Percentiles rank a stretch among this genome's conserved stretches.
These are phyloP conservation scores for Gadopsis bispinosus DNA, from an alignment of 2,797 vertebrate genomes.

Conservation along the genomic window DNA sequence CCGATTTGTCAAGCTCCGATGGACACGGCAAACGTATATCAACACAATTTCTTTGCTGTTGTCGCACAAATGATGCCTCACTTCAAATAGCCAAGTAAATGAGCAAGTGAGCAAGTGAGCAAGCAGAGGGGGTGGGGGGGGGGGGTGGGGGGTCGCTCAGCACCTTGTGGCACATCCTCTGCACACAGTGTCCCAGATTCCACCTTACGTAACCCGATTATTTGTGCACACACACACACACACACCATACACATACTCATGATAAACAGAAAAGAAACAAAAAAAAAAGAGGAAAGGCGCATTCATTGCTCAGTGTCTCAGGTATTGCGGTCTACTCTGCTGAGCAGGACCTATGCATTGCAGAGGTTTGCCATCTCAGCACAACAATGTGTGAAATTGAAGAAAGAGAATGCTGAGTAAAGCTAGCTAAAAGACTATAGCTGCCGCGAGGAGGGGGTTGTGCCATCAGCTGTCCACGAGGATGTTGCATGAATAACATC, in stretches of 20 bases:
- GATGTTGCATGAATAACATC: slow-evolving; percentile 40
- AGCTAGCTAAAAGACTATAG: slow-evolving; percentile 29
- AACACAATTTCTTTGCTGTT: slow-evolving; percentile 46
- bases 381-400: slow-evolving; percentile 31
- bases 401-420: slow-evolving; percentile 62
- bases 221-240: no score
- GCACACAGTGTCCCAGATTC: slow-evolving; percentile 76
- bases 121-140: neutral
- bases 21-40: slow-evolving; percentile 54
- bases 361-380: slow-evolving; percentile 59
- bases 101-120: slow-evolving; percentile 35
- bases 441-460: slow-evolving; percentile 1
- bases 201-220: slow-evolving; percentile 72
- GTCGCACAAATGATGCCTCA: slow-evolving; percentile 62
- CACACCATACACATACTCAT: slow-evolving; percentile 52
- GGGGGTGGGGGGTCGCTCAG: slow-evolving; percentile 37
- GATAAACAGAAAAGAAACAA: slow-evolving; percentile 48
- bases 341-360: slow-evolving; percentile 24
- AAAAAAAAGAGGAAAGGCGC: slow-evolving; percentile 17
- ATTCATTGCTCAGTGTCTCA: slow-evolving; percentile 68
- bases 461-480: slow-evolving; percentile 40
- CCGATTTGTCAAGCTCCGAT: slow-evolving; percentile 70
- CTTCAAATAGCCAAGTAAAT: slow-evolving; percentile 60
- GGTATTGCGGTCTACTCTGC: slow-evolving; percentile 36
- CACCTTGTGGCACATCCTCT: slow-evolving; percentile 69